Conservation (phyloP, 2,113 vertebrate species). For the Rynchops niger region DNA sequence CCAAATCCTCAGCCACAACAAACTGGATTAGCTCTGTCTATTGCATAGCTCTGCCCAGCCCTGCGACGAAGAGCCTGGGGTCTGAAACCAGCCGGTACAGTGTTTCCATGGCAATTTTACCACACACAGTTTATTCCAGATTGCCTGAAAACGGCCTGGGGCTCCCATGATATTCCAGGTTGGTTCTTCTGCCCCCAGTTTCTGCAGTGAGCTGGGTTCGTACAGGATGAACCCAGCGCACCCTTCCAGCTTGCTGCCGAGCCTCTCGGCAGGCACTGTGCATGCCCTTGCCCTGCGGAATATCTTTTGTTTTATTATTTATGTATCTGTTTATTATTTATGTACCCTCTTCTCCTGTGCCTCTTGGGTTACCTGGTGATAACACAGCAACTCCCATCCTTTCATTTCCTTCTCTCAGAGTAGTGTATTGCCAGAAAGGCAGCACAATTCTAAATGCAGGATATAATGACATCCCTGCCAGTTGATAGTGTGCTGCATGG, state of each 20-base stretch:
- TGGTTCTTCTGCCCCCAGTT: fast-evolving
- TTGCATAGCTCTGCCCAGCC: not conserved
- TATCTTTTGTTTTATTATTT: not conserved
- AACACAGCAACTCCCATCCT: not conserved
- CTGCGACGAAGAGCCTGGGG: fast-evolving
- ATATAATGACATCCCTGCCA: not conserved
- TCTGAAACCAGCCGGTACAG: fast-evolving
- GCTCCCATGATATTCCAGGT: not conserved
- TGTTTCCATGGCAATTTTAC: not conserved
- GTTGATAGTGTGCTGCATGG: fast-evolving
- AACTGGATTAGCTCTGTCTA: not conserved
- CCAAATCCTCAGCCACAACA: not conserved
- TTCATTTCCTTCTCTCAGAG: not conserved
- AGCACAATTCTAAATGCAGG: not conserved
- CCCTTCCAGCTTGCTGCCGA: not conserved
- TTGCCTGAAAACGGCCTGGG: fast-evolving
- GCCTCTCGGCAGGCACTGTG: not conserved
- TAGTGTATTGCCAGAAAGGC: fast-evolving
- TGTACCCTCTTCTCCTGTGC: not conserved
- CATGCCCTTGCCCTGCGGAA: not conserved
- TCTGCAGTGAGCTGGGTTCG: not conserved
- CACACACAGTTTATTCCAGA: not conserved
- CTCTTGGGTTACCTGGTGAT: not conserved
- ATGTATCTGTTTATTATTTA: not conserved
- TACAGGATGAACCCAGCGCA: not conserved